Evolutionary conservation across 2,797 vertebrate species (phyloP).

Genomic region (Spheniscus humboldti): DNA sequence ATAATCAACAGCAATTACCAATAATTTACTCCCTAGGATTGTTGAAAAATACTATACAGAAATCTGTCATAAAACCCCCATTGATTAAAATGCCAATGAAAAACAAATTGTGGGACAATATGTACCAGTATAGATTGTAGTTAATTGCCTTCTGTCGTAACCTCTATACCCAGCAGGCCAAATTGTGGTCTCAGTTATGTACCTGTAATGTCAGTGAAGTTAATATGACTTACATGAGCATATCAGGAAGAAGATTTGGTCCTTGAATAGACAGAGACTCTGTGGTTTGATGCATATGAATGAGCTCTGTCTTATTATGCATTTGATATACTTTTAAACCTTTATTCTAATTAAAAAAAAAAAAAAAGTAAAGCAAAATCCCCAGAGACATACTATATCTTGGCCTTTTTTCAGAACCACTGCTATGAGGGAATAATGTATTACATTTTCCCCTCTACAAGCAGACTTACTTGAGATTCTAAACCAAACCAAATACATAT

Average conservation of each 20-base stretch:
- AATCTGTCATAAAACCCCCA: neutral
- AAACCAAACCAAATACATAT: neutral
- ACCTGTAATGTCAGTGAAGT: neutral
- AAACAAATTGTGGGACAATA: neutral
- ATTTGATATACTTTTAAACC: neutral
- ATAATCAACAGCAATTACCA: neutral
- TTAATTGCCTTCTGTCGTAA: neutral
- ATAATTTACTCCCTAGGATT: neutral
- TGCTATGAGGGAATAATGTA: neutral
- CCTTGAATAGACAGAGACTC: neutral
- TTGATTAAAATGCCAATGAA: neutral
- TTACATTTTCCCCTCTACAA: neutral
- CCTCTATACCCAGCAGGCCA: neutral
- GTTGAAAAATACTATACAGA: neutral
- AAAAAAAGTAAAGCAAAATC: neutral
- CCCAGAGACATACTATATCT: neutral
- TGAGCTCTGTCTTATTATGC: neutral
- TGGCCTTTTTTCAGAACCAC: neutral
- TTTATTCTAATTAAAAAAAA: neutral
- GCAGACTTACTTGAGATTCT: neutral
- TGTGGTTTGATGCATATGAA: neutral
- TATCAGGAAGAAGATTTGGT: neutral
- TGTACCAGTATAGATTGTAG: neutral
- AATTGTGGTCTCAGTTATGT: neutral
- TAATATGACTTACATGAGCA: neutral